Conservation (phyloP, 2,113 vertebrate species). For the Muntiacus muntjak region DNA sequence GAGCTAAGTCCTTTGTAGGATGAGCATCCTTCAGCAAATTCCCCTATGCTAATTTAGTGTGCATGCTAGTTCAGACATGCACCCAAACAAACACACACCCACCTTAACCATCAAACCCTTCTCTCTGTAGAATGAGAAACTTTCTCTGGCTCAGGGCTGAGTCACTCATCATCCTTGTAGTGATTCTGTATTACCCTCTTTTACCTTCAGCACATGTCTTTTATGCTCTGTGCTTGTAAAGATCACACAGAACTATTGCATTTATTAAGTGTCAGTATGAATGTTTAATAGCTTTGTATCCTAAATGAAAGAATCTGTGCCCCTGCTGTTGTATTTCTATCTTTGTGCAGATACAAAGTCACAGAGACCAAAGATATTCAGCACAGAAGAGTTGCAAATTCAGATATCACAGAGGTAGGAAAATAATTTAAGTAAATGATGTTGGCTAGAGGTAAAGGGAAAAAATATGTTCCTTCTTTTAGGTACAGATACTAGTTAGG, state of each 20-base stretch:
- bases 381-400: neutral
- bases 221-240: neutral
- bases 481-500: neutral
- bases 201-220: neutral
- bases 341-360: neutral
- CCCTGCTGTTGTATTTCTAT: constrained; percentile 10
- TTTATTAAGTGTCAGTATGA: neutral
- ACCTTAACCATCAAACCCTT: neutral
- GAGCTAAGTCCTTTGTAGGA: neutral
- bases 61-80: neutral
- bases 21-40: neutral
- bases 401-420: neutral
- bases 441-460: neutral
- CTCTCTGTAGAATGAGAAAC: neutral
- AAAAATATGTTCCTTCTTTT: neutral
- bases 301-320: neutral
- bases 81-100: neutral
- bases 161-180: neutral
- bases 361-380: neutral
- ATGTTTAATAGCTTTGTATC: neutral
- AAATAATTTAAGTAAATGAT: neutral
- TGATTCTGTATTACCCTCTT: neutral
- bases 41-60: neutral
- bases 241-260: neutral
- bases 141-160: neutral